Evolutionary conservation across 2,113 vertebrate species (phyloP).

Genomic region (Bufo gargarizans): DNA sequence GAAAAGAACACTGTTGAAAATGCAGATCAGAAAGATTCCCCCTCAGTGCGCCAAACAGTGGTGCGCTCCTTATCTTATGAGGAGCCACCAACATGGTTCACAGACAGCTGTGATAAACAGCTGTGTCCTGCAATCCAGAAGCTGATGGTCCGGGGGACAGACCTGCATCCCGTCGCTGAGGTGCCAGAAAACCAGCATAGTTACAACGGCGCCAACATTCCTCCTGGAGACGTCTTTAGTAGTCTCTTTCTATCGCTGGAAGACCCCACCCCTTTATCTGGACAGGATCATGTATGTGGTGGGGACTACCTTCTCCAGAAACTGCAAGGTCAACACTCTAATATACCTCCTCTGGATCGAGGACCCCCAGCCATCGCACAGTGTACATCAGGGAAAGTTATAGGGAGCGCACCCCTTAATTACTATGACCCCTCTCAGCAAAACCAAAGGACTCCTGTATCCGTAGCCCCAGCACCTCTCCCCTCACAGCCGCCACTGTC

Average conservation of each 20-base stretch:
- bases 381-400: background rate
- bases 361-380: constrained; percentile 52
- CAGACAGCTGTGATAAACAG: constrained; percentile 63
- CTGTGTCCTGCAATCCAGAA: constrained; percentile 91
- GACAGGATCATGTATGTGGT: constrained; percentile 55
- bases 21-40: constrained; percentile 60
- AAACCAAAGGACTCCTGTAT: constrained; percentile 60
- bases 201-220: constrained; percentile 68
- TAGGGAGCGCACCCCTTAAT: constrained; percentile 62
- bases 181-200: constrained; percentile 78
- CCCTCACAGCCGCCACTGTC: constrained; percentile 62
- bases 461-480: constrained; percentile 60
- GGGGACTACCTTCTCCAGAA: constrained; percentile 67
- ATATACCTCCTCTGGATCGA: constrained; percentile 53
- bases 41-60: constrained; percentile 66
- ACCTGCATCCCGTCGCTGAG: constrained; percentile 80
- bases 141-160: constrained; percentile 80
- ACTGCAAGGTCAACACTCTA: constrained; percentile 58
- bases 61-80: constrained; percentile 85
- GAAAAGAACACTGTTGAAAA: constrained; percentile 44
- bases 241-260: constrained; percentile 74
- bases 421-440: constrained; percentile 70
- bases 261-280: background rate
- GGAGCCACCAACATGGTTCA: constrained; percentile 66
- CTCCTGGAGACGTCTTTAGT: constrained; percentile 67